Evolutionary conservation across 2,113 vertebrate genomes (phyloP).

Genomic region (Nipponia nippon): DNA sequence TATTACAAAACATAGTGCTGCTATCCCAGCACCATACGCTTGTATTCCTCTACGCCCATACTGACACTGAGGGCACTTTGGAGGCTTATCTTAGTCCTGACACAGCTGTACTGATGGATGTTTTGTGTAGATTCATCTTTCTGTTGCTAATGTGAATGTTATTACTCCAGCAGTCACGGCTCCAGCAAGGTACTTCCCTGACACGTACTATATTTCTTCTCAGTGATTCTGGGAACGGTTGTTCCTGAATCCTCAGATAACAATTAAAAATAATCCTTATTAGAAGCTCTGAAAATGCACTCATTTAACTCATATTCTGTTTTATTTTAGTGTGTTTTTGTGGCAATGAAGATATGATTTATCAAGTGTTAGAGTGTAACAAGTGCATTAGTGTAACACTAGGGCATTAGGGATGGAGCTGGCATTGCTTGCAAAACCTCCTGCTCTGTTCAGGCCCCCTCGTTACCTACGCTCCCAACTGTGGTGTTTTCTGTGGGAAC

Average conservation of each 20-base stretch:
- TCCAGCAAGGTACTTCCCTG: neutral
- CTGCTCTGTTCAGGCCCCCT: neutral
- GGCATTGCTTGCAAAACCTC: neutral
- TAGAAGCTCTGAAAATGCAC: neutral
- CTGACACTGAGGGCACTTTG: neutral
- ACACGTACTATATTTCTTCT: neutral
- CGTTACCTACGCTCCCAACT: neutral
- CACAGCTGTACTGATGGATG: neutral
- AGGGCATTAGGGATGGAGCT: neutral
- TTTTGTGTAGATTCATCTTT: neutral
- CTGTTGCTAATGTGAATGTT: neutral
- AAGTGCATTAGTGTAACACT: neutral
- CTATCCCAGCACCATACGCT: neutral
- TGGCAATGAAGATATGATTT: neutral
- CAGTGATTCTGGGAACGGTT: neutral
- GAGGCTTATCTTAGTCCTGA: neutral
- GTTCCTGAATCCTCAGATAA: neutral
- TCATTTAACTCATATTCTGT: neutral
- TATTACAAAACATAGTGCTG: neutral
- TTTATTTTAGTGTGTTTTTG: neutral
- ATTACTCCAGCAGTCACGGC: neutral
- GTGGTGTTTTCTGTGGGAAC: constrained; percentile 43
- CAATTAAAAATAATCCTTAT: neutral
- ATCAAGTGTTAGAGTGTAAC: neutral
- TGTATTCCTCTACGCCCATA: neutral